Evolutionary conservation across 1,140 invertebrate species (phyloP).

Genomic region (Drosophila biarmipes): DNA sequence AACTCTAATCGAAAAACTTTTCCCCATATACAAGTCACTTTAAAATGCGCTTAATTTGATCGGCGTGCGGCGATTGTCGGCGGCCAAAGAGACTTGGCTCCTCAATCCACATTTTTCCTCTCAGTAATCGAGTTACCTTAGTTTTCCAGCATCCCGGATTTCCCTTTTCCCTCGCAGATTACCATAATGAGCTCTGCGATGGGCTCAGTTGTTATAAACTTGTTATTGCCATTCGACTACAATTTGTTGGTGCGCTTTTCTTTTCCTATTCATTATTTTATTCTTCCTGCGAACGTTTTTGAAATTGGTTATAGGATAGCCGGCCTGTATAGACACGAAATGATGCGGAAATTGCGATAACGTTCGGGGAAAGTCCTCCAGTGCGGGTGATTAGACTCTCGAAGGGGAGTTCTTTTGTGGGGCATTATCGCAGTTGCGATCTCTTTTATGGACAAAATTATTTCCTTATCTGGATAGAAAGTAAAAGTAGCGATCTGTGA

Average conservation of each 20-base stretch:
- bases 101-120: constrained; percentile 25
- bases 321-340: constrained; percentile 26
- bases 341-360: constrained; percentile 45
- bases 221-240: constrained; percentile 70
- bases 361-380: constrained; percentile 21
- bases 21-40: constrained; percentile 82
- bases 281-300: constrained; percentile 7
- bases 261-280: constrained; percentile 40
- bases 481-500: not conserved
- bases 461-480: not conserved
- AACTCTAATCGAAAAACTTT: constrained; percentile 83
- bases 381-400: constrained; percentile 21
- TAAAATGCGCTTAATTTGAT: constrained; percentile 83
- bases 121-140: constrained; percentile 30
- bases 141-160: not conserved
- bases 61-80: constrained; percentile 77
- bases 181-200: constrained; percentile 71
- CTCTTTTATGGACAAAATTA: constrained; percentile 6
- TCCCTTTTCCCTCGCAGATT: constrained; percentile 51
- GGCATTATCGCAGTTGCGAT: constrained; percentile 6
- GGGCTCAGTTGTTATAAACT: constrained; percentile 69
- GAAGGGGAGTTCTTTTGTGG: constrained; percentile 16
- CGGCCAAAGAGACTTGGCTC: constrained; percentile 12
- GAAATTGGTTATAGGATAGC: constrained; percentile 48
- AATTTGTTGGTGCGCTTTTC: constrained; percentile 55